phyloP scores from a whole-genome alignment of 2,797 vertebrate genomes.

The Harpagifer antarcticus region DNA sequence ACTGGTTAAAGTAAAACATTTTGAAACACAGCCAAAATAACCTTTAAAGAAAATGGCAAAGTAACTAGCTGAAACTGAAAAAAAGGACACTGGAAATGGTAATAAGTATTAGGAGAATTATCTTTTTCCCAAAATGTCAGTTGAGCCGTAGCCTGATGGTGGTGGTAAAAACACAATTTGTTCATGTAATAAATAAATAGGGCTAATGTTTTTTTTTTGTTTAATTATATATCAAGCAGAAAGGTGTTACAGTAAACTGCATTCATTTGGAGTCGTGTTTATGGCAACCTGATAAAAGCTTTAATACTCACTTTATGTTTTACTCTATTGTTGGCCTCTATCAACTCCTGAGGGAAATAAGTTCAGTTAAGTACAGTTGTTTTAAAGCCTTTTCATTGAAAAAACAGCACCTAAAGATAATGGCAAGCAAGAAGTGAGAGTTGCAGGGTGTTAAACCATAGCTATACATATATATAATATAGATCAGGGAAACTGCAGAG shows the following conservation, averaged over 20 bases:
- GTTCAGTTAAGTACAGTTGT: not conserved
- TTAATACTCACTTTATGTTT: not conserved
- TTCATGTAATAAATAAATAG: not conserved
- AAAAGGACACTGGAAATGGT: not conserved
- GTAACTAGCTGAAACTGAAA: not conserved
- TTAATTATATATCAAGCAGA: not conserved
- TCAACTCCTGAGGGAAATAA: not conserved
- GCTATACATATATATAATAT: no score
- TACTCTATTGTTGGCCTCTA: not conserved
- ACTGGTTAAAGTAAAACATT: not conserved
- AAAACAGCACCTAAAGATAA: not conserved
- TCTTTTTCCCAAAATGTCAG: not conserved
- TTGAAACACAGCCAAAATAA: not conserved
- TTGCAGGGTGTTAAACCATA: not conserved
- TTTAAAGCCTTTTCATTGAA: not conserved
- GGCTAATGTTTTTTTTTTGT: not conserved
- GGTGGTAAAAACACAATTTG: not conserved
- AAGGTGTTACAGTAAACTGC: not conserved
- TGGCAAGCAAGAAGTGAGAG: not conserved
- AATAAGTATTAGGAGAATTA: not conserved
- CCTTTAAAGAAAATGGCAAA: not conserved
- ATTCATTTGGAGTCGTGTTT: not conserved
- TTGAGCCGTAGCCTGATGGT: not conserved
- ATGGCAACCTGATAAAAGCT: not conserved
- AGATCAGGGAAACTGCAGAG: not conserved